Conservation (phyloP, 2,797 vertebrate genomes). For the Lutjanus argentimaculatus region DNA sequence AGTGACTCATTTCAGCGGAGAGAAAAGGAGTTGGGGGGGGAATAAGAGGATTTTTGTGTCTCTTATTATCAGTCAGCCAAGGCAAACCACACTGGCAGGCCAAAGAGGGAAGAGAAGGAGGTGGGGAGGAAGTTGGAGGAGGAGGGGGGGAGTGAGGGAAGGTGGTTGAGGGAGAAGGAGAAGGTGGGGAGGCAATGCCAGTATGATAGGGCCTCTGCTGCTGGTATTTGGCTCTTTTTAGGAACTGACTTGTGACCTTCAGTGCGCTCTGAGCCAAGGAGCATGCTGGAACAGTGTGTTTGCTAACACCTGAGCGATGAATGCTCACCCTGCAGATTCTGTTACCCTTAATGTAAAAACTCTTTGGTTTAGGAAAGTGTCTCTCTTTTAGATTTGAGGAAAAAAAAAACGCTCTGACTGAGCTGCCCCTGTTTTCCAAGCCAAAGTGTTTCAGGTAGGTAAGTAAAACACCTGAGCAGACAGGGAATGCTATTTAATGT, state of each 20-base stretch:
- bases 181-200: constrained; percentile 23
- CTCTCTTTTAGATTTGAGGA: constrained; percentile 44
- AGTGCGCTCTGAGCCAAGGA: constrained; percentile 37
- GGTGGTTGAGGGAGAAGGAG: constrained; percentile 20
- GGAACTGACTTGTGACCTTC: constrained; percentile 69
- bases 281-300: constrained; percentile 72
- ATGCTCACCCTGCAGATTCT: constrained; percentile 35
- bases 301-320: constrained; percentile 69
- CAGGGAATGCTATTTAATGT: constrained; percentile 39
- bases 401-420: constrained; percentile 29
- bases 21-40: constrained; percentile 75
- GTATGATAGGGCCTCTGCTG: constrained; percentile 65
- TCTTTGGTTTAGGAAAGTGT: constrained; percentile 38
- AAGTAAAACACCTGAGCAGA: constrained; percentile 67
- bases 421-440: constrained; percentile 45
- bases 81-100: constrained; percentile 88
- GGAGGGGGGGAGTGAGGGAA: constrained; percentile 29
- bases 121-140: constrained; percentile 47
- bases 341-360: constrained; percentile 33
- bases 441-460: constrained; percentile 64
- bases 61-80: constrained; percentile 92
- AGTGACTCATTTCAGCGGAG: constrained; percentile 84
- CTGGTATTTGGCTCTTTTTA: constrained; percentile 78
- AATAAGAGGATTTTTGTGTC: constrained; percentile 86
- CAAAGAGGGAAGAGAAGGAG: constrained; percentile 60